Percentiles rank a stretch among this genome's conserved stretches.
These are phyloP conservation scores for Lepus townsendii DNA, from an alignment of 2,797 vertebrate genomes.

Conservation along the genomic window DNA sequence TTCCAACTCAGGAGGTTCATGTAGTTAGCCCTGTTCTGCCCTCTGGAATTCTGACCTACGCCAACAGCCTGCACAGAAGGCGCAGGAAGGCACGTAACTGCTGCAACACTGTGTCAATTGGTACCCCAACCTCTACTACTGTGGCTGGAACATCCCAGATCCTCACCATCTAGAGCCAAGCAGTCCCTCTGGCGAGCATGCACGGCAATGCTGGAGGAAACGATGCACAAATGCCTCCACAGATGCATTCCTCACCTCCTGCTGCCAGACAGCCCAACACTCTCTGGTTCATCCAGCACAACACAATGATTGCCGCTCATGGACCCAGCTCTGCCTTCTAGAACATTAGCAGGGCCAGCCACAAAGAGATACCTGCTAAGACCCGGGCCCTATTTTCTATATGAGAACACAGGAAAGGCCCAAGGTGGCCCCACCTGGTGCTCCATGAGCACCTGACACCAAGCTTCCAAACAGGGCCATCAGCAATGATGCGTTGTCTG, in stretches of 20 bases:
- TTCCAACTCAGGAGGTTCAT: background rate
- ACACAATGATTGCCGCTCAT: rapidly evolving
- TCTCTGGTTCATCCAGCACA: background rate
- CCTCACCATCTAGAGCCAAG: background rate
- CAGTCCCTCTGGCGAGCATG: background rate
- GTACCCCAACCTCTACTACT: background rate
- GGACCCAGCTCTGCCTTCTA: background rate
- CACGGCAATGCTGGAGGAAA: background rate
- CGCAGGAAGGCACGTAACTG: background rate
- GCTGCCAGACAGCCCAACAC: background rate
- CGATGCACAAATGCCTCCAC: background rate
- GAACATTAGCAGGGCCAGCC: background rate
- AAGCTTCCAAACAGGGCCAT: background rate
- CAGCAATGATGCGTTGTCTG: background rate
- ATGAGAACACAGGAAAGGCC: background rate
- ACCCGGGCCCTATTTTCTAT: constrained; percentile 11
- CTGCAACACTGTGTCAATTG: background rate
- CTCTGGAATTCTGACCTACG: background rate
- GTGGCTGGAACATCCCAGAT: background rate
- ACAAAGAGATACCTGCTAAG: background rate
- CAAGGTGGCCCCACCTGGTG: background rate
- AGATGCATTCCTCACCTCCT: background rate
- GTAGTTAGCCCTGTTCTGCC: background rate
- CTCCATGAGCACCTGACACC: background rate
- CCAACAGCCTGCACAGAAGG: background rate